phyloP scores from a whole-genome alignment of 2,113 vertebrate species.

The Gavia stellata region DNA sequence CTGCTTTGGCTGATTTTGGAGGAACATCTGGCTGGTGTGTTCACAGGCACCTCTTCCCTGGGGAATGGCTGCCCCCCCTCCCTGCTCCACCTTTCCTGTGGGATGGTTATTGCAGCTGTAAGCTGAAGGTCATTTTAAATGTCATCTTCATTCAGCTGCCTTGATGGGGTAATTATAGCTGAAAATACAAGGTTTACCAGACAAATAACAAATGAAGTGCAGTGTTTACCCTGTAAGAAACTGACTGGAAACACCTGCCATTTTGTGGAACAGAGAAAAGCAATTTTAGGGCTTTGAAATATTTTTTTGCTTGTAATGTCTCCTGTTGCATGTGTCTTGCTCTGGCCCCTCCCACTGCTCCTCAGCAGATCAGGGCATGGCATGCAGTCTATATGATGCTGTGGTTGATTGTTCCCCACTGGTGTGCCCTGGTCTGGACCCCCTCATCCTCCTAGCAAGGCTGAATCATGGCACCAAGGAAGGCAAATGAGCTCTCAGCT shows the following conservation, averaged over 20 bases:
- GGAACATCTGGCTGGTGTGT: background rate
- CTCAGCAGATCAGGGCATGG: background rate
- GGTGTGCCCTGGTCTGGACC: background rate
- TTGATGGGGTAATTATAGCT: slow-evolving; percentile 9
- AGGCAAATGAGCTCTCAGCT: background rate
- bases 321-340: background rate
- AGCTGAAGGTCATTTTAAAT: slow-evolving; percentile 20
- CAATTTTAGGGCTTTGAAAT: background rate
- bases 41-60: background rate
- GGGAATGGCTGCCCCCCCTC: accelerated
- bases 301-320: background rate
- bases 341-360: background rate
- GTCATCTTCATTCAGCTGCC: background rate
- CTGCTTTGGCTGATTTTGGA: background rate
- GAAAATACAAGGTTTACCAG: background rate
- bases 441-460: background rate
- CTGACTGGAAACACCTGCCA: background rate
- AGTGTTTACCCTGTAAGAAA: background rate
- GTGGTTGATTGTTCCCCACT: background rate
- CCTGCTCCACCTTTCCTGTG: background rate
- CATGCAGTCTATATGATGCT: background rate
- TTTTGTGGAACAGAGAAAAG: background rate
- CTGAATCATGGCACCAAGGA: background rate
- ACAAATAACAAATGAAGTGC: background rate
- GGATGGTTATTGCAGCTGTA: background rate